Evolutionary conservation across 2,113 vertebrate species (phyloP), one percentile per base, ranked within the genome.

Genomic region (Pao palembangensis): DNA sequence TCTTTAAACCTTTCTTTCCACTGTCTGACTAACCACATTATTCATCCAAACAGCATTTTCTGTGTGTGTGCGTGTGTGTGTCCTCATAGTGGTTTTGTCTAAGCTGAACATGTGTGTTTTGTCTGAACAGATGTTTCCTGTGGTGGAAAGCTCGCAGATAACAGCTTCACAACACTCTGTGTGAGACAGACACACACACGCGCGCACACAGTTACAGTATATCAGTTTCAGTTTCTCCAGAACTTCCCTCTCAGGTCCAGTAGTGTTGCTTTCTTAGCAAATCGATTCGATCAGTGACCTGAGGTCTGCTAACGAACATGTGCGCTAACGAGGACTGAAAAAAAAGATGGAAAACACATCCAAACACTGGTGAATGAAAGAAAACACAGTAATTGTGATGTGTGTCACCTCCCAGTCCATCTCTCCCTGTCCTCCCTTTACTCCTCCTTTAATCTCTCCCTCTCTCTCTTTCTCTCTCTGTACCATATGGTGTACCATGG

Each of bases 401-500:
- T 59, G 23, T 66, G 43, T 60, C 50, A 41, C 70, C 71, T 64
- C 63, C 44, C 19, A 61, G 20, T 48, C 64, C 28, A 20, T n/a
- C 21, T 44, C 34, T 31, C 18, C 25, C 44, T 38, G 17, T 48
- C 17, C 49, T 64, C 57, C 67, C 56, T 67, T 60, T 34, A 23
- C 51, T 54, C 14, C 2, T 59, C 60, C 46, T 49, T 53, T 51
- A 31, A 18, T 52, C 63, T 61, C 38, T 43, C 51, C 28, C 57
- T 66, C 42, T 1, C 28, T 50, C 69, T 67, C 65, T 54, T 70
- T 66, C 73, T 70, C 62, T 72, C 74, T 57, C 72, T 54, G 75
- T 77, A 81, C 85, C 87, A 88, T 88, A 87, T 88, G 87, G 85
- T 76, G 80, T 81, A 85, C 65, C 85, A 88, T 88, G 87, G 84